Evolutionary conservation across 2,888 invertebrate species (phyloP), one percentile per base, ranked within the genome.

Genomic region (Belgica antarctica): DNA sequence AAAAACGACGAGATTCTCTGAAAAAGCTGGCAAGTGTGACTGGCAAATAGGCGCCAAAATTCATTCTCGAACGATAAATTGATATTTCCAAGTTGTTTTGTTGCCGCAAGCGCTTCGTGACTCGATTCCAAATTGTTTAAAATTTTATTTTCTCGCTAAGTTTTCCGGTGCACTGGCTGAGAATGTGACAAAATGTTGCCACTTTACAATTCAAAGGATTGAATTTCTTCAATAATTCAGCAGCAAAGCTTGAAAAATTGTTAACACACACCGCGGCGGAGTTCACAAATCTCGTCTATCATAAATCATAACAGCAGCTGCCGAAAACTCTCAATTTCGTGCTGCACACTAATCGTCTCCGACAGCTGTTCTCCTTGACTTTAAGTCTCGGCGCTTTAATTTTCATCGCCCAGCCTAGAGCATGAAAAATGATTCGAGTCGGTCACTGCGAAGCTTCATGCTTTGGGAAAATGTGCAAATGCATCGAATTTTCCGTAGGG

Each of bases 11-110:
- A 31, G 12, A 31, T 31, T 52, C 19, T 22, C 8, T 5, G 8
- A 7, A 15, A 10, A 46, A 15, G 15, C n/a, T n/a, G 10, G 46
- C 17, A 52, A 52, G 59, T 59, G 59, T 59, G 59, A 27, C 25
- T 59, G 27, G 27, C 59, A 27, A 24, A 59, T 27, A 59, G 59
- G 59, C 59, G 59, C 59, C 59, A 15, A 59, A 25, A 4, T 59
- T 59, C 24, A 59, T 19, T 25, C 25, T 59, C 25, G 25, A 27
- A 59, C 52, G 52, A 52, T 52, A 59, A 59, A 59, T 59, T 59
- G 59, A 59, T 59, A 59, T 59, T 59, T 59, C 27, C 59, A 25
- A 59, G 59, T 59, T 59, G 59, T 59, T 59, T 27, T 59, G 27
- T 59, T 59, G 59, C 59, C 59, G 59, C 27, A 59, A 59, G 59